A percentile compares a stretch with the other conserved stretches of the same genome.
Conservation (phyloP, 2,888 invertebrate genomes). For the Xanthia togata region DNA sequence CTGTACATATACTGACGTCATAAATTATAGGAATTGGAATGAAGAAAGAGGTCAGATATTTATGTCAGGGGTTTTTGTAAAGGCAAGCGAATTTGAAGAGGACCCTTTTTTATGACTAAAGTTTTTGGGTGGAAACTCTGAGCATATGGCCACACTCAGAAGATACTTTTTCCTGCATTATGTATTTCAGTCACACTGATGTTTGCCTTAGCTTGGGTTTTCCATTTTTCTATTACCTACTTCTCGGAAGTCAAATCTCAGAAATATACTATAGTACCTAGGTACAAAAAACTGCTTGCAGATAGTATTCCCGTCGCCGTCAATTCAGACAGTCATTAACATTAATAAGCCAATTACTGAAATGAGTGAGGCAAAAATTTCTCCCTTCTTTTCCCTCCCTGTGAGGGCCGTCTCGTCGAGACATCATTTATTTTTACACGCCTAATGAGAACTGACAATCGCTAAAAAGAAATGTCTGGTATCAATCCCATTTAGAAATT, state of each 20-base stretch:
- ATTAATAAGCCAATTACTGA: constrained; percentile 75
- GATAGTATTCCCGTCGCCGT: constrained; percentile 33
- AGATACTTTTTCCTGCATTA: neutral
- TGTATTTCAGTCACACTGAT: neutral
- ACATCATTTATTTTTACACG: constrained; percentile 85
- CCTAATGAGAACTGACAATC: constrained; percentile 86
- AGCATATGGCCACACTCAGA: constrained; percentile 1
- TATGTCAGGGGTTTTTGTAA: constrained; percentile 47
- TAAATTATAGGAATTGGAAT: constrained; percentile 80
- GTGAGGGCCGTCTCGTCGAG: constrained; percentile 73
- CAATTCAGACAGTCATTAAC: constrained; percentile 66
- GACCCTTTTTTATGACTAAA: constrained; percentile 47
- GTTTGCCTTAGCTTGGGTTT: neutral
- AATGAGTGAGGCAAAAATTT: constrained; percentile 71
- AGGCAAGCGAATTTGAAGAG: constrained; percentile 46
- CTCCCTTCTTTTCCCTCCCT: constrained; percentile 66
- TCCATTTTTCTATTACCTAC: neutral
- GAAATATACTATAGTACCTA: neutral
- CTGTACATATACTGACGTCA: constrained; percentile 78
- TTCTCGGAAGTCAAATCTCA: constrained; percentile 3
- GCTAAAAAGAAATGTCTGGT: constrained; percentile 72
- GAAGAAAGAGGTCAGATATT: constrained; percentile 63
- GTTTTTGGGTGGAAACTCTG: constrained; percentile 32
- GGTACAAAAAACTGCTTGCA: constrained; percentile 16
- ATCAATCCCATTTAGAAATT: constrained; percentile 72